phyloP scores from a whole-genome alignment of 2,113 vertebrate genomes.

The Galbula dea region DNA sequence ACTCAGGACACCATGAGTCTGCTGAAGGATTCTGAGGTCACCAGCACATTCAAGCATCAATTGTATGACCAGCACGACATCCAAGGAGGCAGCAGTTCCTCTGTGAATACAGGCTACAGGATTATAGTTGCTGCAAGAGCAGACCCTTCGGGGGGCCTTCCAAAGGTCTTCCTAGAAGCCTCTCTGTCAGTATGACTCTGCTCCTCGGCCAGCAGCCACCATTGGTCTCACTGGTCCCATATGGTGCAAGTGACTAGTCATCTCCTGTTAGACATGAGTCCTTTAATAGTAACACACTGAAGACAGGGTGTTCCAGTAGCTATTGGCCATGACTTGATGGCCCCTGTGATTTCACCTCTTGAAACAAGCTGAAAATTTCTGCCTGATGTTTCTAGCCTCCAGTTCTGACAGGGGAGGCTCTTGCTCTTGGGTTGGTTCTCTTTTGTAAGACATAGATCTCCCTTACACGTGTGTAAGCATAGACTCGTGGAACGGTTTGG shows the following conservation, averaged over 20 bases:
- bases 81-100: not conserved
- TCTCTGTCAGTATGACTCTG: accelerated
- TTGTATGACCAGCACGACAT: accelerated
- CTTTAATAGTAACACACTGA: accelerated
- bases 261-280: not conserved
- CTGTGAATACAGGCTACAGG: not conserved
- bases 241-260: not conserved
- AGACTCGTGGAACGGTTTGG: not conserved
- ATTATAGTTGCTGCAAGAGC: not conserved
- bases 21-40: not conserved
- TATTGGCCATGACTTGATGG: not conserved
- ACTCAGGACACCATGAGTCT: accelerated
- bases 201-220: not conserved
- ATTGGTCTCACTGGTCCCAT: accelerated
- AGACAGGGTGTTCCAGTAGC: not conserved
- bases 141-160: not conserved
- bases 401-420: too few relatives aligned
- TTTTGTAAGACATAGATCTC: too few relatives aligned
- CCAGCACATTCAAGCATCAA: accelerated
- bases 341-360: not conserved
- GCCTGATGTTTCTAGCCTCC: accelerated
- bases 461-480: accelerated
- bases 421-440: too few relatives aligned
- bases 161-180: not conserved
- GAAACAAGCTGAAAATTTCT: not conserved